A percentile compares a stretch with the other conserved stretches of the same genome.
These are phyloP conservation scores for Heterocephalus glaber DNA, from an alignment of 2,113 vertebrate genomes.

Conservation along the genomic window DNA sequence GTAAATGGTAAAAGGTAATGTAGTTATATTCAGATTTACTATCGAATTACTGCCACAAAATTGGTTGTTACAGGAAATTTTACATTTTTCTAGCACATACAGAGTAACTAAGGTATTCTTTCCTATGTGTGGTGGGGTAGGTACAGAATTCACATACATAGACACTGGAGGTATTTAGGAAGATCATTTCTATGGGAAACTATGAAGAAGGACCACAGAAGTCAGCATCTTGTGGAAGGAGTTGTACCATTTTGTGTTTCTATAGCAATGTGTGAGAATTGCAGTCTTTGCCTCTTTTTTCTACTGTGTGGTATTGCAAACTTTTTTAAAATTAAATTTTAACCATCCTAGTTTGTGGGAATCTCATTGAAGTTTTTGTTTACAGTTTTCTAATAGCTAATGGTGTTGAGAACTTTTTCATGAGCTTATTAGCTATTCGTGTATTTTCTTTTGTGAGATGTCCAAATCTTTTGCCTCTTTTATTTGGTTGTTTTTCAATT, in stretches of 20 bases:
- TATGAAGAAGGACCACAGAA: background rate
- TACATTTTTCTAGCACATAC: background rate
- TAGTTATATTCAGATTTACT: background rate
- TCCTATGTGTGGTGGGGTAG: background rate
- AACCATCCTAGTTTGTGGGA: background rate
- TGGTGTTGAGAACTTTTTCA: background rate
- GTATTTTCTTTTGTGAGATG: background rate
- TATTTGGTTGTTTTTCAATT: background rate
- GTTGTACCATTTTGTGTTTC: background rate
- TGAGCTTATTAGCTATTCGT: background rate
- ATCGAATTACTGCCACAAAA: background rate
- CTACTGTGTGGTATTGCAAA: background rate
- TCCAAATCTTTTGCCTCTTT: background rate
- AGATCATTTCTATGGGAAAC: background rate
- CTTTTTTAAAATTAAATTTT: background rate
- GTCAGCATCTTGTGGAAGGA: background rate
- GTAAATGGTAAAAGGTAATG: background rate
- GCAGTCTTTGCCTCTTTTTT: background rate
- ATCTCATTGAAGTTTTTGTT: background rate
- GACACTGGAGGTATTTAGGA: background rate
- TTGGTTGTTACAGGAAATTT: background rate
- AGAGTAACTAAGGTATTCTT: background rate
- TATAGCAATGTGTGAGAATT: background rate
- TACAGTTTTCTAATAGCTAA: background rate
- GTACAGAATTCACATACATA: background rate